These are phyloP conservation scores for Agelaius phoeniceus DNA, from an alignment of 2,113 vertebrate species.

Conservation along the genomic window DNA sequence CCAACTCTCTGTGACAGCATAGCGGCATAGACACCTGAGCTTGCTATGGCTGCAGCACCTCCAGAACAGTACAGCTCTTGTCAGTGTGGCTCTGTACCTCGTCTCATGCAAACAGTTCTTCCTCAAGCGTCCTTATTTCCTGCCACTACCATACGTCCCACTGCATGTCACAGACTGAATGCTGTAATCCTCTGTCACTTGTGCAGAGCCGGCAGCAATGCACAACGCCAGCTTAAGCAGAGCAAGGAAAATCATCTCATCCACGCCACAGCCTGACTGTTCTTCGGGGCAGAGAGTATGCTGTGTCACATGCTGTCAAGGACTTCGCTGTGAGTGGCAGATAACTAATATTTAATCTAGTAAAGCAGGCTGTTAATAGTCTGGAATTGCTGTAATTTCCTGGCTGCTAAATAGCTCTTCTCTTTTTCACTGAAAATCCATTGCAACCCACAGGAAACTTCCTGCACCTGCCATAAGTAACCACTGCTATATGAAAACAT, in stretches of 20 bases:
- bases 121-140: not conserved
- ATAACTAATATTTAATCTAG: conserved; percentile 12
- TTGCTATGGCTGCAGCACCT: not conserved
- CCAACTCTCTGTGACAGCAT: not conserved
- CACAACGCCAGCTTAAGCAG: not conserved
- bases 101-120: not conserved
- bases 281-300: not conserved
- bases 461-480: conserved; percentile 11
- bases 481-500: not conserved
- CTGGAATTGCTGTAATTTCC: not conserved
- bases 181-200: not conserved
- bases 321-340: not conserved
- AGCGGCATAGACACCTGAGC: not conserved
- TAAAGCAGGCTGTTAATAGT: not conserved
- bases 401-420: not conserved
- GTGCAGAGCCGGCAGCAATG: fast-evolving
- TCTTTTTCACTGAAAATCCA: not conserved
- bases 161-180: fast-evolving
- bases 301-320: not conserved
- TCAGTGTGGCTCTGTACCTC: not conserved
- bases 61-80: not conserved
- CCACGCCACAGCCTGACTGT: not conserved
- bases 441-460: not conserved
- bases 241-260: not conserved
- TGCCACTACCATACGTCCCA: not conserved